Conservation (phyloP, 1,140 invertebrate species). For the Oryctes rhinoceros region DNA sequence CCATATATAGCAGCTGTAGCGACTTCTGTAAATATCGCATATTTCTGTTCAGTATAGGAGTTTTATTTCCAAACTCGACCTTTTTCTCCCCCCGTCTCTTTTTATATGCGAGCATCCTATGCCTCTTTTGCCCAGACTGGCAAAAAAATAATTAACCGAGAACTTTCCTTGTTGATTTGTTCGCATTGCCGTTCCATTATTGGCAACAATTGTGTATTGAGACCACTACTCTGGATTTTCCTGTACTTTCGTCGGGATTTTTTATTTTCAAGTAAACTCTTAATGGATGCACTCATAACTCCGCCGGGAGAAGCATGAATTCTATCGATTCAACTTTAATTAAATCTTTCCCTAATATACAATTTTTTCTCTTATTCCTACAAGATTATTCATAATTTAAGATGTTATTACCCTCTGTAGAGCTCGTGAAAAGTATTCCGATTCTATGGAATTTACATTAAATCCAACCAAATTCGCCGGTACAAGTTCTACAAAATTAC, state of each 20-base stretch:
- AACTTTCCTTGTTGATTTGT: slow-evolving; percentile 20
- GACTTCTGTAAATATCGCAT: slow-evolving; percentile 9
- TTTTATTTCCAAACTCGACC: not conserved
- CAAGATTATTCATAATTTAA: too few relatives aligned
- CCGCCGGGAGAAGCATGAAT: too few relatives aligned
- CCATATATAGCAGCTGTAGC: not conserved
- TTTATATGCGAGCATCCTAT: not conserved
- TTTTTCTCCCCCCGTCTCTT: not conserved
- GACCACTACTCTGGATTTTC: slow-evolving; percentile 21
- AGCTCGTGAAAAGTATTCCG: too few relatives aligned
- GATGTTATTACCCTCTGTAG: too few relatives aligned
- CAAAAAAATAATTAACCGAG: slow-evolving; percentile 23
- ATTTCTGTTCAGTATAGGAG: slow-evolving; percentile 6
- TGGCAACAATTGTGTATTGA: slow-evolving; percentile 19
- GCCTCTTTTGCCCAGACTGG: not conserved
- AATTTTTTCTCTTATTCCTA: too few relatives aligned
- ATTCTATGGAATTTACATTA: too few relatives aligned
- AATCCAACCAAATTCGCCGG: too few relatives aligned
- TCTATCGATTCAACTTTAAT: too few relatives aligned
- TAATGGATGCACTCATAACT: not conserved
- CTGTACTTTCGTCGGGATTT: not conserved
- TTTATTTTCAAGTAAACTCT: too few relatives aligned
- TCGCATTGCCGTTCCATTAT: not conserved
- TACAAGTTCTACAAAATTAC: too few relatives aligned
- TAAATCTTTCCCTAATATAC: too few relatives aligned